Conservation (phyloP, 2,888 invertebrate genomes). For the Sacculina carcini region DNA sequence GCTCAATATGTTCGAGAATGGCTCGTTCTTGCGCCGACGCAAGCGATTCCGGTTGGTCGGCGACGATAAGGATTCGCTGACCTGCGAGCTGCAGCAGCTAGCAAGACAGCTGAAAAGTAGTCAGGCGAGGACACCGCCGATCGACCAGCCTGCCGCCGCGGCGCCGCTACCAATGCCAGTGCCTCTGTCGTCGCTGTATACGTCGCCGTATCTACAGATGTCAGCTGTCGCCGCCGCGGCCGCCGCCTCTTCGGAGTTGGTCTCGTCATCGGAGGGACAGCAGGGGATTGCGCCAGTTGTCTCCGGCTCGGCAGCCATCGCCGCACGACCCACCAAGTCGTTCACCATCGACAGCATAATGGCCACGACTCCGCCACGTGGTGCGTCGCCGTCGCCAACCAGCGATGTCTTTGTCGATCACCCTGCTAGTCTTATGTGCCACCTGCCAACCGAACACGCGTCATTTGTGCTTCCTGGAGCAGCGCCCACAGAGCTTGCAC, state of each 20-base stretch:
- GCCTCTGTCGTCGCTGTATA: conserved; percentile 31
- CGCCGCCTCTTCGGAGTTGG: conserved; percentile 1
- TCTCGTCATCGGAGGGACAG: too few relatives aligned
- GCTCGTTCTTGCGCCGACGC: conserved; percentile 45
- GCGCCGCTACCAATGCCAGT: conserved; percentile 21
- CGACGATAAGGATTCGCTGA: conserved; percentile 35
- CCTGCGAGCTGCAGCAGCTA: conserved; percentile 17
- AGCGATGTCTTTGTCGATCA: background rate
- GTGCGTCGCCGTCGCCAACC: background rate
- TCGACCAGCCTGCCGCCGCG: conserved; percentile 12
- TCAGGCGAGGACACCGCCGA: conserved; percentile 11
- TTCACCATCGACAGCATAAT: conserved; percentile 7
- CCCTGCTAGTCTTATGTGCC: conserved; percentile 2
- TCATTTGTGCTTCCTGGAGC: too few relatives aligned
- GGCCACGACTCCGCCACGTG: background rate
- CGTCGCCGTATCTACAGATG: background rate
- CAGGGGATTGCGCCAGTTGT: too few relatives aligned
- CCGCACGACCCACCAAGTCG: background rate
- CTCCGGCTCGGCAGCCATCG: background rate
- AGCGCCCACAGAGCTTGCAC: too few relatives aligned
- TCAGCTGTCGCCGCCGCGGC: conserved; percentile 2
- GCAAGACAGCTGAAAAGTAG: conserved; percentile 1
- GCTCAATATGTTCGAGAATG: conserved; percentile 66
- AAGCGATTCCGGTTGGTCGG: conserved; percentile 59
- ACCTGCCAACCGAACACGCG: too few relatives aligned